Evolutionary conservation across 2,113 vertebrate species (phyloP), one percentile per base, ranked within the genome.

Genomic region (Nibea coibor): DNA sequence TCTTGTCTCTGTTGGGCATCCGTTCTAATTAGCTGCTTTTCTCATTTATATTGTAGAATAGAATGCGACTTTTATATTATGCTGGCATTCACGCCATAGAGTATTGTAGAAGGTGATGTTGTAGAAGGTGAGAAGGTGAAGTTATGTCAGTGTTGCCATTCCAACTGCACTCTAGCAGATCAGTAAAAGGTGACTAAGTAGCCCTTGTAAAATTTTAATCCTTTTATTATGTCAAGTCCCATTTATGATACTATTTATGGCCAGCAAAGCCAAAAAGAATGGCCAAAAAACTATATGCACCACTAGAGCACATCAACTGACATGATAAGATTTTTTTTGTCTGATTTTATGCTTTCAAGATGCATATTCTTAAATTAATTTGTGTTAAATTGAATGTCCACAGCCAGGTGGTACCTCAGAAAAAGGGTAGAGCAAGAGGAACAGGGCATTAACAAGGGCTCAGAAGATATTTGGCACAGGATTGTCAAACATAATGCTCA

Each of bases 41-140:
- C 24, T 65, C 9, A 0, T 1, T 26, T 63, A 20, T 39, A 0
- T 67, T 75, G 19, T 66, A 48, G 20, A 59, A 53, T 53, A n/a
- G n/a, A n/a, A n/a, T 64, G 54, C 28, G 43, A 8, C 79, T 59
- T 24, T 17, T 2, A 47, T 26, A 51, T 61, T 75, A 10, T 28
- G 11, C 20, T 53, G 70, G 22, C 61, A 7, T 47, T 64, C 12
- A 10, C 14, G 66, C 24, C 11, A 12, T 11, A 31, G n/a, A 48
- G 28, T 72, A 77, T 64, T 80, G 20, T 31, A 26, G 58, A 48
- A 53, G 35, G 26, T 16, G 12, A 51, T 24, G n/a, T 64, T 80
- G 20, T 31, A 26, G 58, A 48, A 53, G 35, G 26, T 16, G 12
- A 51, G 20, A n/a, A n/a, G n/a, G n/a, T n/a, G n/a, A n/a, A 50